Base-by-base conservation (phyloP, 2,888 invertebrate species). In the Pediacus dermestoides region DNA sequence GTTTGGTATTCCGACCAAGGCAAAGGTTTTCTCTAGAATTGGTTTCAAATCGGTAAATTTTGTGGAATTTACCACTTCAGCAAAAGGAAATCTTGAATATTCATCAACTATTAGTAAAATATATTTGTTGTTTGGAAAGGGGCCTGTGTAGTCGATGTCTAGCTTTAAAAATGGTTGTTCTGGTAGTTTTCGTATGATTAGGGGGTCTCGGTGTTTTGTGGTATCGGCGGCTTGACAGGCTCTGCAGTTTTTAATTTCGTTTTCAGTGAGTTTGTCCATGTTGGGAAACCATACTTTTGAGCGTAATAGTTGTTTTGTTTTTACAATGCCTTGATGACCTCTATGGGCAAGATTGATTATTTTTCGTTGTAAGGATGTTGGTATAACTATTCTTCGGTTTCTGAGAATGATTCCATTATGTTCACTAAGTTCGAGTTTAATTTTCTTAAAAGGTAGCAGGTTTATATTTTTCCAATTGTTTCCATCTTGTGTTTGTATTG, bases 271-370 rank as follows among this genome's bases (percentile, higher is more conserved):
- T 3, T 7, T 7, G 12, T 42, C 43, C 9, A 46, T 34, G 6
- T 30, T 37, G n/a, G 49, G 44, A 31, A 48, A 48, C 44, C 46
- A 48, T 7, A 48, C 30, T 37, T 48, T 48, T 10, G 39, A 16
- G 26, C 46, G 10, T 12, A 48, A 27, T 8, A 48, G 25, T 33
- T 44, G 30, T 27, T 48, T 44, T 13, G 44, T 42, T 39, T 35
- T 44, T 14, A 22, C 18, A 1, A 45, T 42, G 1, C 45, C 47
- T 30, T 28, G 38, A 26, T 48, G 42, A 22, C 44, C 42, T 37
- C 30, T 30, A 14, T 49, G 49, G 4, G 44, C 44, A 16, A 48
- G 28, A 16, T 44, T 11, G 6, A 47, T 42, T 3, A n/a, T 23
- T 33, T 30, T 39, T 8, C 35, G 8, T 16, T 21, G 34, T 12